Conservation (phyloP, 35 echinoderm and acorn worm species). For the Strongylocentrotus purpuratus region DNA sequence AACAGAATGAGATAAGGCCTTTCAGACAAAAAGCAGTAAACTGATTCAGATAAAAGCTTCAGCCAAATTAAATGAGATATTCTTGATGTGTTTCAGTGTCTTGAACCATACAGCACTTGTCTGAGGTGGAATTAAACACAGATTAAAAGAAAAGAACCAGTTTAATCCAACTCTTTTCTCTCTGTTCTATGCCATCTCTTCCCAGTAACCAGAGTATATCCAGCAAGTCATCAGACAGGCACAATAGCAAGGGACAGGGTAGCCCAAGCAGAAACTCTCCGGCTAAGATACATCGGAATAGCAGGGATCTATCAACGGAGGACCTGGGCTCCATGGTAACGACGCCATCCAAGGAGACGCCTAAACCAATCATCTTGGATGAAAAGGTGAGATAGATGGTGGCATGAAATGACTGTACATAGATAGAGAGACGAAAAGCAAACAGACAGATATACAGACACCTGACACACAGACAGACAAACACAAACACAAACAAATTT, state of each 20-base stretch:
- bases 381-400: conserved; percentile 73
- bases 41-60: too few species aligned
- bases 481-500: too few species aligned
- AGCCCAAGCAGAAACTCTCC: conserved; percentile 61
- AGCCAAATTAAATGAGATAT: too few species aligned
- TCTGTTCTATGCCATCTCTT: background rate
- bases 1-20: too few species aligned
- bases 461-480: too few species aligned
- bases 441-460: too few species aligned
- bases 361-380: conserved; percentile 87
- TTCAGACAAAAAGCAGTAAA: too few species aligned
- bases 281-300: conserved; percentile 74
- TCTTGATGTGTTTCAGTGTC: too few species aligned
- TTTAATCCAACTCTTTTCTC: background rate
- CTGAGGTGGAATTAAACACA: too few species aligned
- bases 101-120: too few species aligned
- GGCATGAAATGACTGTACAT: background rate
- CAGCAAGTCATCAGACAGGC: conserved; percentile 53
- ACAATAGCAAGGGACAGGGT: conserved; percentile 64
- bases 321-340: conserved; percentile 62
- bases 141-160: too few species aligned
- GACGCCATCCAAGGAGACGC: conserved; percentile 67
- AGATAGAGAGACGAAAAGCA: background rate
- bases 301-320: conserved; percentile 68
- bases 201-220: conserved; percentile 41